Conservation (phyloP, 2,888 invertebrate species). For the Hypsopygia costalis region DNA sequence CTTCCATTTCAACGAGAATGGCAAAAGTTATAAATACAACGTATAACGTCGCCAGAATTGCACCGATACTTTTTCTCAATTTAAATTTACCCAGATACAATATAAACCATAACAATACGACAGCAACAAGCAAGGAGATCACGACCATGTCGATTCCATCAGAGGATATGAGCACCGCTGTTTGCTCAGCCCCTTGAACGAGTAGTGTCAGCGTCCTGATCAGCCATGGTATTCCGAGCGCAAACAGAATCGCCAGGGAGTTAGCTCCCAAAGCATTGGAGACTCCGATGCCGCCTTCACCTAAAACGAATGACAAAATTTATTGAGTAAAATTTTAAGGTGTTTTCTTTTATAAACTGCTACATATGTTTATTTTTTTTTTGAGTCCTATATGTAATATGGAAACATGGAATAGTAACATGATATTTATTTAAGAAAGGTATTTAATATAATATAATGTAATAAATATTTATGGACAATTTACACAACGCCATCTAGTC, state of each 20-base stretch:
- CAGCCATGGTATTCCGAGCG: constrained; percentile 92
- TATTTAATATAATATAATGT: too few species aligned
- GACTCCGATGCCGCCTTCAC: constrained; percentile 92
- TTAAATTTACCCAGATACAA: constrained; percentile 86
- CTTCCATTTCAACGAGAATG: constrained; percentile 88
- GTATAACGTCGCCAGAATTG: constrained; percentile 84
- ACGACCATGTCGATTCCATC: constrained; percentile 91
- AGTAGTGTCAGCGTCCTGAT: constrained; percentile 83
- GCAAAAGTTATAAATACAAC: constrained; percentile 86
- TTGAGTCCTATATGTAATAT: too few species aligned
- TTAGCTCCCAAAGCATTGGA: constrained; percentile 94
- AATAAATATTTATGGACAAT: too few species aligned
- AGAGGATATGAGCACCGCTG: constrained; percentile 85
- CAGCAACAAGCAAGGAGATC: constrained; percentile 87
- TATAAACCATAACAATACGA: constrained; percentile 84
- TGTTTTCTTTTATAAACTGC: too few species aligned
- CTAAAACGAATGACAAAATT: constrained; percentile 63
- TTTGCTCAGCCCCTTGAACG: constrained; percentile 58
- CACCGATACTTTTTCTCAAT: constrained; percentile 85
- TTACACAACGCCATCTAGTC: too few species aligned
- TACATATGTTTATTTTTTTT: too few species aligned
- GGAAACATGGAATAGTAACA: too few species aligned
- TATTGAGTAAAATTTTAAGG: too few species aligned
- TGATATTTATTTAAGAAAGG: too few species aligned
- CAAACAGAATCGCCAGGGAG: constrained; percentile 90